Conservation (phyloP, 2,797 vertebrate species). For the Triplophysa yarkandensis region DNA sequence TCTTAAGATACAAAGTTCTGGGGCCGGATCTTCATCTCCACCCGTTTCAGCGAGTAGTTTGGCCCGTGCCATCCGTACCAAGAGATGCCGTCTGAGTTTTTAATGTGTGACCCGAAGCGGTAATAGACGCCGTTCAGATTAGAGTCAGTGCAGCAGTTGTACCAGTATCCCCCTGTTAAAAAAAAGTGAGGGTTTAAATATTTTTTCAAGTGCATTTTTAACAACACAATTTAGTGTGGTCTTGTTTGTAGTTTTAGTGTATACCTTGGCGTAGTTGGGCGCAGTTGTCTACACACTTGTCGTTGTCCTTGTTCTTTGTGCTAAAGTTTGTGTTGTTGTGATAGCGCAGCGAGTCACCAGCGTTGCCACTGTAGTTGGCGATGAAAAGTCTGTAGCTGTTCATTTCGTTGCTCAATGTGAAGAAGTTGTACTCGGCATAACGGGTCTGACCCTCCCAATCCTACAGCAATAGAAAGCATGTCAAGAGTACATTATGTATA, state of each 20-base stretch:
- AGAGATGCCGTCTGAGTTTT: constrained; percentile 89
- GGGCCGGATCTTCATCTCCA: constrained; percentile 96
- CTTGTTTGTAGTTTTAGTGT: neutral
- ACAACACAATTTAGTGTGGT: neutral
- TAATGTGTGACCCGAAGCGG: constrained; percentile 85
- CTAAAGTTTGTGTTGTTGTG: constrained; percentile 99
- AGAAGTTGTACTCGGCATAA: constrained; percentile 87
- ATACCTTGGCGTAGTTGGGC: constrained; percentile 91
- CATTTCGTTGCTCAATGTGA: constrained; percentile 84
- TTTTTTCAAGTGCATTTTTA: no score
- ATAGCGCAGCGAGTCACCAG: constrained; percentile 87
- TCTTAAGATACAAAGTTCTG: constrained; percentile 82
- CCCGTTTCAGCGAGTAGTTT: constrained; percentile 90
- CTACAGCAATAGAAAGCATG: constrained; percentile 66
- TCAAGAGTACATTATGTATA: neutral
- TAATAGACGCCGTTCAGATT: constrained; percentile 94
- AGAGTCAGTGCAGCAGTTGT: constrained; percentile 99
- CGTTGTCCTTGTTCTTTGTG: constrained; percentile 95
- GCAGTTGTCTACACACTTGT: constrained; percentile 95
- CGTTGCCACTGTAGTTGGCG: constrained; percentile 88
- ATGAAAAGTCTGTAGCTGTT: constrained; percentile 95
- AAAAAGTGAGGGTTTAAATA: neutral
- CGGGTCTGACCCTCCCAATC: constrained; percentile 89
- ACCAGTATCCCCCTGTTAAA: constrained; percentile 93
- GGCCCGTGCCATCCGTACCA: constrained; percentile 97